Base-by-base conservation (phyloP, 2,888 invertebrate genomes). In the Lithophane socia region DNA sequence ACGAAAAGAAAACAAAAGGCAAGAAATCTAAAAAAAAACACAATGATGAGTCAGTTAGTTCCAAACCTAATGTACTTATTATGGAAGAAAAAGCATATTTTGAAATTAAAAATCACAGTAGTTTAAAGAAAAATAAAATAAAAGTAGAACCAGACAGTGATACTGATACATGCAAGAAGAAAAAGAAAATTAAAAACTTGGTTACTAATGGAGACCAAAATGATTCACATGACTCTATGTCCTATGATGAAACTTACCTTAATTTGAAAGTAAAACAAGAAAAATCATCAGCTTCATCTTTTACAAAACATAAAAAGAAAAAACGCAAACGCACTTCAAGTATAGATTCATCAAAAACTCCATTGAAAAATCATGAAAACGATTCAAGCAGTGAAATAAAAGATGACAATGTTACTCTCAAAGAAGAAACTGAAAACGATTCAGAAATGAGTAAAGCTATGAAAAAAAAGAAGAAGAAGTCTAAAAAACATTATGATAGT, bases 91-190 rank as follows among this genome's bases (percentile, higher is more conserved):
- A 86, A 80, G 68, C 79, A 83, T 79, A 89, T 84, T 58, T 79
- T 73, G 73, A 44, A 54, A 54, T n/a, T 65, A 74, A 70, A 44
- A 67, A 1, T 60, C 73, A 56, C 12, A 77, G 83, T 75, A 85
- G 80, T 10, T 81, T 81, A 65, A 89, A 85, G 69, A 91, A 89
- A 73, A 79, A 86, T 47, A 88, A 54, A 3, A 73, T 93, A 44
- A 93, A 93, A 86, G 54, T 82, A 29, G 94, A 94, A 85, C 89
- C 90, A 49, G 91, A 92, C 49, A 94, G 92, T 90, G 94, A 94
- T 68, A 65, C 86, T 66, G 93, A 93, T 42, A 13, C 63, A 13
- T 7, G n/a, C 21, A 82, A 72, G n/a, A 90, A 88, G 78, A 91
- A 90, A 68, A 89, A 90, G 54, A 87, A 79, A 72, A 52, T 44